A percentile compares a stretch with the other conserved stretches of the same genome.
These are phyloP conservation scores for Ascaphus truei DNA, from an alignment of 2,113 vertebrate genomes.

Conservation along the genomic window DNA sequence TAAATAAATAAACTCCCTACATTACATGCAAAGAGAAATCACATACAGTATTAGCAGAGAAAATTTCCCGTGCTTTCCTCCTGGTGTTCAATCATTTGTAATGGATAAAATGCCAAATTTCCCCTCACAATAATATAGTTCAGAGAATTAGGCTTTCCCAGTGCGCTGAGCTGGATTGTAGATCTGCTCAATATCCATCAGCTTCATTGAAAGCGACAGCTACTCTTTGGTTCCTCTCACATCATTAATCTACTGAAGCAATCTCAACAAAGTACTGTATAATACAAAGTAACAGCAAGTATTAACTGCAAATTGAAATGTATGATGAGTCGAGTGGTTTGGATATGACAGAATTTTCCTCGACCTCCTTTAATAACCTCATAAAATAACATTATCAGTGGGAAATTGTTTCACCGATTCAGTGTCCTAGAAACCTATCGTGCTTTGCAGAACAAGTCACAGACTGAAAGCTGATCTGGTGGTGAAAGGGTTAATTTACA, in stretches of 20 bases:
- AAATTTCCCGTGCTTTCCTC: conserved; percentile 14
- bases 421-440: neutral
- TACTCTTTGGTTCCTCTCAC: neutral
- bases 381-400: neutral
- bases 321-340: neutral
- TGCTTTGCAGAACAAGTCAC: neutral
- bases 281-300: neutral
- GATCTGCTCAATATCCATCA: conserved; percentile 24
- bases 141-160: conserved; percentile 26
- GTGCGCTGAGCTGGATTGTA: conserved; percentile 9
- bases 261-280: neutral
- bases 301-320: neutral
- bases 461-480: too few relatives aligned
- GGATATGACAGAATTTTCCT: neutral
- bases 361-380: neutral
- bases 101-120: conserved; percentile 17
- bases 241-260: neutral
- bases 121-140: conserved; percentile 28
- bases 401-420: neutral
- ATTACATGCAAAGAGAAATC: conserved; percentile 26
- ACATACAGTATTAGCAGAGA: conserved; percentile 32
- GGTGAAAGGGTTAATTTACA: too few relatives aligned
- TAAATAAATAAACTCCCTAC: neutral
- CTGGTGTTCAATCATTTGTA: conserved; percentile 20
- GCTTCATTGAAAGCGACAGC: conserved; percentile 25